These are phyloP conservation scores for Ascidia mentula DNA, from an alignment of 23 tunicate species.

Conservation along the genomic window DNA sequence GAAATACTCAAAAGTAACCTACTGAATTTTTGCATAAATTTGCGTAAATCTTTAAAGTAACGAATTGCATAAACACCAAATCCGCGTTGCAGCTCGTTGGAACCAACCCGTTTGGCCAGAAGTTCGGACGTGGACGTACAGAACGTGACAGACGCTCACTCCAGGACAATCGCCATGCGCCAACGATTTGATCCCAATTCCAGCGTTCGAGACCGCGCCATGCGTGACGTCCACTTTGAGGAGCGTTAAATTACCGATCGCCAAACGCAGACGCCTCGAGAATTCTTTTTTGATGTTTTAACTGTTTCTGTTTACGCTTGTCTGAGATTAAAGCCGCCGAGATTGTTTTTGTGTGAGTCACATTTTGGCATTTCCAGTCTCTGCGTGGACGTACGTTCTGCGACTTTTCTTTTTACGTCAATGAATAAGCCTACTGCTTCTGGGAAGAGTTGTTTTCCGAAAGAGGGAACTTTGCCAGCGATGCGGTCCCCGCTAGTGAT, in stretches of 20 bases:
- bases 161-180: constrained; percentile 47
- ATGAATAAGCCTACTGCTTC: too few relatives aligned
- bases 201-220: constrained; percentile 65
- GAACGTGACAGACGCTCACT: constrained; percentile 43
- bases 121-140: constrained; percentile 52
- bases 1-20: too few relatives aligned
- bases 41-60: too few relatives aligned
- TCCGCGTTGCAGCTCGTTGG: constrained; percentile 16
- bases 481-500: too few relatives aligned
- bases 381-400: too few relatives aligned
- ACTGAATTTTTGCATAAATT: too few relatives aligned
- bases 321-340: background rate
- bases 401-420: too few relatives aligned
- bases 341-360: background rate
- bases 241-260: constrained; percentile 23
- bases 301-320: background rate
- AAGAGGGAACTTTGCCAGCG: too few relatives aligned
- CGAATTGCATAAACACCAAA: too few relatives aligned
- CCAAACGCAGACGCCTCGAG: background rate
- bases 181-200: constrained; percentile 58
- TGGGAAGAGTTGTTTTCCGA: too few relatives aligned
- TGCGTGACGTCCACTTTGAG: constrained; percentile 78
- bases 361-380: background rate
- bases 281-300: background rate
- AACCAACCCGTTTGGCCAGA: constrained; percentile 25